Evolutionary conservation across 1,140 invertebrate genomes (phyloP).

Genomic region (Papilio machaon): DNA sequence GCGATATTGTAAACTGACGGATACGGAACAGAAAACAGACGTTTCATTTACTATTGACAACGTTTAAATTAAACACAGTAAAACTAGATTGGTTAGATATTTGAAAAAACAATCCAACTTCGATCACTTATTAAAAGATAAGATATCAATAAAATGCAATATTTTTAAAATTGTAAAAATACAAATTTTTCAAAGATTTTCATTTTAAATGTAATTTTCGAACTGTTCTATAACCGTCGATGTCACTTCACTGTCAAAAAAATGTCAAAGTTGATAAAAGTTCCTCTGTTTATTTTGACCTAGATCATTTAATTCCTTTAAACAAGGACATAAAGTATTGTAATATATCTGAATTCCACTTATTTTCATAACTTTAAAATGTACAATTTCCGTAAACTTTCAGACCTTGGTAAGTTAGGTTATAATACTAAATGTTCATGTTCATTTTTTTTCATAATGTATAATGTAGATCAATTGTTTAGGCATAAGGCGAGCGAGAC

Average conservation of each 20-base stretch:
- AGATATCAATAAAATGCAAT: too few relatives aligned
- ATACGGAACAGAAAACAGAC: background rate
- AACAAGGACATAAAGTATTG: background rate
- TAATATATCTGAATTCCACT: background rate
- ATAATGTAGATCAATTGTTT: slow-evolving; percentile 40
- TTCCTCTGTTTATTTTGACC: slow-evolving; percentile 39
- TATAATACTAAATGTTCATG: slow-evolving; percentile 26
- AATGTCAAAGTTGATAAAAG: slow-evolving; percentile 22
- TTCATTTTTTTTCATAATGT: slow-evolving; percentile 26
- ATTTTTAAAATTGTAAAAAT: background rate
- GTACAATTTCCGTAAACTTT: slow-evolving; percentile 42
- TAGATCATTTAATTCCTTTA: slow-evolving; percentile 18
- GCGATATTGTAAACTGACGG: background rate
- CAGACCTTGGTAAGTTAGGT: slow-evolving; percentile 45
- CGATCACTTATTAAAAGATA: too few relatives aligned
- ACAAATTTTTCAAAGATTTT: background rate
- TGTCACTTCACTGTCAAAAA: background rate
- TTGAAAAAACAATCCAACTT: background rate
- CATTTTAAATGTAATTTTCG: background rate
- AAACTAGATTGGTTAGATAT: background rate
- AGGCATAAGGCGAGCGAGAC: slow-evolving; percentile 52
- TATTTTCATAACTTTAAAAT: slow-evolving; percentile 37
- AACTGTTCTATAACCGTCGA: background rate
- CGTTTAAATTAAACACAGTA: background rate
- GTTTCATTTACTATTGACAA: background rate